Evolutionary conservation across 2,113 vertebrate genomes (phyloP).

Genomic region (Chascanopsetta lugubris): DNA sequence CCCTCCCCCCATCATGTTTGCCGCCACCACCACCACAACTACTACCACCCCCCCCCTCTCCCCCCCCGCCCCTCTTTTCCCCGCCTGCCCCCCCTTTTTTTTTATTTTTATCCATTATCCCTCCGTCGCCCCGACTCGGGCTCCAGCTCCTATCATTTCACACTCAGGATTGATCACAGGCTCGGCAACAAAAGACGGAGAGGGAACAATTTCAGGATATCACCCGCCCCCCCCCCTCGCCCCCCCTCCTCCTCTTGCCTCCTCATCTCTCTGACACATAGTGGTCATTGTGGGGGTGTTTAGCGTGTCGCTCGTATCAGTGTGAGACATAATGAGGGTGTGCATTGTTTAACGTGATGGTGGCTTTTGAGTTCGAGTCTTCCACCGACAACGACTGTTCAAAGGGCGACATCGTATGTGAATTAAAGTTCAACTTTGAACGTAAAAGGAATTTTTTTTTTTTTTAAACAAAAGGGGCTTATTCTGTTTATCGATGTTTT

Average conservation of each 20-base stretch:
- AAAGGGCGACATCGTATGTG: no score
- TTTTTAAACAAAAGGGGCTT: no score
- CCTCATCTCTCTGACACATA: slow-evolving; percentile 15
- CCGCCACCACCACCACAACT: slow-evolving; percentile 15
- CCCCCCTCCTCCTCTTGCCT: not conserved
- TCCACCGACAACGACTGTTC: not conserved
- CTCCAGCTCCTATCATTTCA: slow-evolving; percentile 42
- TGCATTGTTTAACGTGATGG: not conserved
- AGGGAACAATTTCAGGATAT: slow-evolving; percentile 63
- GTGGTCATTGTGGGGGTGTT: slow-evolving; percentile 9
- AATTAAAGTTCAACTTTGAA: no score
- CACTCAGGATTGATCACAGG: slow-evolving; percentile 45
- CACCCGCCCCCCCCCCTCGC: slow-evolving; percentile 15
- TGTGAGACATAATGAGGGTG: not conserved
- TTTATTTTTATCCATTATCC: slow-evolving; percentile 30
- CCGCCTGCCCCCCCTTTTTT: no score
- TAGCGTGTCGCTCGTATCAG: slow-evolving; percentile 3
- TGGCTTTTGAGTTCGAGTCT: no score
- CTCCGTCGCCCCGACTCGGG: slow-evolving; percentile 8
- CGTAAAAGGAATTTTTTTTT: no score
- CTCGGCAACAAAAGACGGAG: slow-evolving; percentile 57
- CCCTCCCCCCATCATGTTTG: slow-evolving; percentile 17
- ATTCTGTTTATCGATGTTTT: not conserved
- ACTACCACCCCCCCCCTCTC: not conserved
- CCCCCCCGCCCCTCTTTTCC: not conserved